Percentiles rank a stretch among this genome's conserved stretches.
These are phyloP conservation scores for Macrobrachium nipponense DNA, from an alignment of 1,140 invertebrate species.

Conservation along the genomic window DNA sequence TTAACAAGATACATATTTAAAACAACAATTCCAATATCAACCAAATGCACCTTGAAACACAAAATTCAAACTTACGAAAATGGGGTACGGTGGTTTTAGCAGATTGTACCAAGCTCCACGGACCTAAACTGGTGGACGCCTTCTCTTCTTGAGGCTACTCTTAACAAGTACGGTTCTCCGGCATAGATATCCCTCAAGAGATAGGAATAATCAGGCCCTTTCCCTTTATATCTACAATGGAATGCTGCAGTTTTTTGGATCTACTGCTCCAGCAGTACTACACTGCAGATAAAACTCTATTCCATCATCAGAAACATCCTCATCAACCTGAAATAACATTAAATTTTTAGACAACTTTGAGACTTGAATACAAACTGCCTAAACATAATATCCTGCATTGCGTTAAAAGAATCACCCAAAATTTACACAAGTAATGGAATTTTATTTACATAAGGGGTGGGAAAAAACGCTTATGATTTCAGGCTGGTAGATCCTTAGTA, in stretches of 20 bases:
- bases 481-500: too few relatives aligned
- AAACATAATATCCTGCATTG: too few relatives aligned
- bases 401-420: too few relatives aligned
- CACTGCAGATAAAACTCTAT: slow-evolving; percentile 41
- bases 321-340: slow-evolving; percentile 42
- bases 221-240: slow-evolving; percentile 20
- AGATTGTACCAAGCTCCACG: slow-evolving; percentile 47
- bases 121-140: slow-evolving; percentile 40
- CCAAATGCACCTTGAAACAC: background rate
- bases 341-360: background rate
- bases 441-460: too few relatives aligned
- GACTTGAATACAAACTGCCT: too few relatives aligned
- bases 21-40: too few relatives aligned
- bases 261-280: slow-evolving; percentile 45
- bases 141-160: slow-evolving; percentile 47
- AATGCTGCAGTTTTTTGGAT: slow-evolving; percentile 37
- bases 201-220: slow-evolving; percentile 51
- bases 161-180: slow-evolving; percentile 37
- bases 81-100: slow-evolving; percentile 41
- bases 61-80: slow-evolving; percentile 35
- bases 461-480: too few relatives aligned
- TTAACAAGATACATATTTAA: too few relatives aligned
- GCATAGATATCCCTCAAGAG: slow-evolving; percentile 41
- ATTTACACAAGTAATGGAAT: too few relatives aligned
- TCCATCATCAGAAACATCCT: slow-evolving; percentile 55